Percentiles rank a stretch among this genome's conserved stretches.
These are phyloP conservation scores for fruit fly (Drosophila melanogaster) DNA, from an alignment of 1,140 invertebrate species.

Conservation along the genomic window Release_6_plus_ISO1_MT NT_033777.3:13012501-13013000, in stretches of 20 bases:
- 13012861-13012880: constrained; percentile 23
- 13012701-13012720: constrained; percentile 64
- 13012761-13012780: constrained; percentile 80
- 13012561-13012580: constrained; percentile 67
- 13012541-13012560: constrained; percentile 20
- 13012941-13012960: constrained; percentile 60
- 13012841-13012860: constrained; percentile 64
- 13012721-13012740: constrained; percentile 62
- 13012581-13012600: constrained; percentile 78
- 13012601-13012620: constrained; percentile 60
- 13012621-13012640: constrained; percentile 8
- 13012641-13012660: too few relatives aligned
- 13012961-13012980: constrained; percentile 65
- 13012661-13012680: constrained; percentile 9
- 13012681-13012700: constrained; percentile 39
- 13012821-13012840: constrained; percentile 57
- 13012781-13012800: constrained; percentile 20
- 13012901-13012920: constrained; percentile 52
- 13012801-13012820: constrained; percentile 52
- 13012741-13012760: constrained; percentile 14
- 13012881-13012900: constrained; percentile 41
- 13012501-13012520: constrained; percentile 76
- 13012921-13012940: constrained; percentile 60
- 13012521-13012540: constrained; percentile 55
- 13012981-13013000: constrained; percentile 81